Evolutionary conservation across 2,797 vertebrate species (phyloP), one percentile per base, ranked within the genome.

Genomic region (Enteromius viviparus): DNA sequence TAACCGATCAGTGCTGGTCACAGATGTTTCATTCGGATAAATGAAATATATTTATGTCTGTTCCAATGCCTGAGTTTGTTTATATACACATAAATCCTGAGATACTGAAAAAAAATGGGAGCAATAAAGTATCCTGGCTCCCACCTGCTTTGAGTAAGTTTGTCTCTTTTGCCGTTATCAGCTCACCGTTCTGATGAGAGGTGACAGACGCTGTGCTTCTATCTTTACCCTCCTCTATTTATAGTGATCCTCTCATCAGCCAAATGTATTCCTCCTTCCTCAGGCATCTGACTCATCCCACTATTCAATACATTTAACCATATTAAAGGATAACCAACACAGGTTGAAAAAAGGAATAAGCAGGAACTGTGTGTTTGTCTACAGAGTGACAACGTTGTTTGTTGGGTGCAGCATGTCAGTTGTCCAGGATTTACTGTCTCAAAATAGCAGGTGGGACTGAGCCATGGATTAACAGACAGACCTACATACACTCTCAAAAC

Each of bases 391-490:
- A 83, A 80, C 0, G 40, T 83, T 85, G 62, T 86, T 47, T 47
- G 82, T 69, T 4, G 4, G 69, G 69, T 72, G 78, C 70, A 81
- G 78, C 53, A 49, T 65, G 81, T 85, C 42, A 62, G 72, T 79
- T 80, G 80, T 77, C 42, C 21, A 64, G 84, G 87, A 87, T 83
- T 87, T 86, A 83, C 21, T 40, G 84, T 90, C 93, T 91, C 86
- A 92, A 93, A 94, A 94, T 94, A 94, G 93, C 82, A 90, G 88
- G 88, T 90, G 87, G 92, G 92, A 93, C 91, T 90, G 91, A 93
- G 84, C 90, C 58, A 84, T 49, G 85, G 92, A 93, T 94, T 93
- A 93, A 82, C 81, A 87, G 79, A 66, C 58, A 69, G 81, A 87
- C 76, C 83, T 80, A 86, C 80, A 87, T 68, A 69, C 53, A 70